phyloP scores from a whole-genome alignment of 2,888 invertebrate genomes.

The Pharmacophagus antenor region DNA sequence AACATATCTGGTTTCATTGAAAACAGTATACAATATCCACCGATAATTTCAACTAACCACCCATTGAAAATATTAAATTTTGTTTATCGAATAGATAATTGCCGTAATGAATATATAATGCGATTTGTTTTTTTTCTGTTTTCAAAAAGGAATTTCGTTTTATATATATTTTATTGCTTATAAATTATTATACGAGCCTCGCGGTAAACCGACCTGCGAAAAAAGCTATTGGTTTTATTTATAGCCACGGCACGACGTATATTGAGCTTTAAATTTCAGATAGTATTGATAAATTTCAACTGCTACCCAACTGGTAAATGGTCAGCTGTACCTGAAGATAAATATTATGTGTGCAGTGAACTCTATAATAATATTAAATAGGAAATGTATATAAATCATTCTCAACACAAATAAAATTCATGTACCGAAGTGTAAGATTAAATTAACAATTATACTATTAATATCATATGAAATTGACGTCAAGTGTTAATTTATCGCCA shows the following conservation, averaged over 20 bases:
- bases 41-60: too few relatives aligned
- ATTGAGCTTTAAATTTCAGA: slow-evolving; percentile 19
- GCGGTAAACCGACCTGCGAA: slow-evolving; percentile 17
- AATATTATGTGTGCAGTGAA: background rate
- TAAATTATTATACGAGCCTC: background rate
- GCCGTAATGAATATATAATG: background rate
- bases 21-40: too few relatives aligned
- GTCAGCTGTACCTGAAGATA: background rate
- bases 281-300: slow-evolving; percentile 15
- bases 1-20: too few relatives aligned
- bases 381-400: background rate
- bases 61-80: too few relatives aligned
- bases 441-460: too few relatives aligned
- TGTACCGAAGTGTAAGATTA: too few relatives aligned
- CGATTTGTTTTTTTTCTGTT: background rate
- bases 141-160: background rate
- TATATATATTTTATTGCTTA: slow-evolving; percentile 10
- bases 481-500: too few relatives aligned
- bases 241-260: slow-evolving; percentile 11
- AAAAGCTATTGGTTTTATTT: slow-evolving; percentile 22
- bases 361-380: background rate
- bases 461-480: too few relatives aligned
- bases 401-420: background rate
- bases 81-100: too few relatives aligned
- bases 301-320: slow-evolving; percentile 3